Evolutionary conservation across 2,888 invertebrate genomes (phyloP).

Genomic region (Euphydryas editha): DNA sequence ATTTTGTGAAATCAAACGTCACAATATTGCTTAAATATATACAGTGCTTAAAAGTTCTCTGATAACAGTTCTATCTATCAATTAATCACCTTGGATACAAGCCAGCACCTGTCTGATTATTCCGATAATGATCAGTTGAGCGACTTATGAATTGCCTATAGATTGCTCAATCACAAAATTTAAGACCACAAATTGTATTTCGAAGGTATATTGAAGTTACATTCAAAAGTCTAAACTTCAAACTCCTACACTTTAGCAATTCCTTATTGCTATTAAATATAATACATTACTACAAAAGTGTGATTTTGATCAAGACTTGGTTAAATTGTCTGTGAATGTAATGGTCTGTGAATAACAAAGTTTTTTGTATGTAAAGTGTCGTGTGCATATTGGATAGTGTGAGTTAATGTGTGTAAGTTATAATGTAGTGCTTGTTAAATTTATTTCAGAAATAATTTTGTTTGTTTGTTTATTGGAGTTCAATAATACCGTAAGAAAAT

Average conservation of each 20-base stretch:
- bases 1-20: neutral
- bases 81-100: neutral
- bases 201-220: slow-evolving; percentile 16
- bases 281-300: slow-evolving; percentile 16
- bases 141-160: slow-evolving; percentile 41
- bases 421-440: neutral
- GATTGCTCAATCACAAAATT: slow-evolving; percentile 29
- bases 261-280: neutral
- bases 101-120: slow-evolving; percentile 44
- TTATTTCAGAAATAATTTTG: neutral
- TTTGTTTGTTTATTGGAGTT: neutral
- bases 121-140: slow-evolving; percentile 44
- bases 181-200: slow-evolving; percentile 36
- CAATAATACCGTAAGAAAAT: neutral
- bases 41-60: neutral
- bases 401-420: neutral
- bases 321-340: too few relatives aligned
- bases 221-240: too few relatives aligned
- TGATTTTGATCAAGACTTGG: slow-evolving; percentile 17
- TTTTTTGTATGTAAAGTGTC: neutral
- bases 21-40: neutral
- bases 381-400: neutral
- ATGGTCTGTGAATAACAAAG: neutral
- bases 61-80: slow-evolving; percentile 4
- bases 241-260: neutral